Conservation (phyloP, 1,140 invertebrate species). For the Eumeta japonica region DNA sequence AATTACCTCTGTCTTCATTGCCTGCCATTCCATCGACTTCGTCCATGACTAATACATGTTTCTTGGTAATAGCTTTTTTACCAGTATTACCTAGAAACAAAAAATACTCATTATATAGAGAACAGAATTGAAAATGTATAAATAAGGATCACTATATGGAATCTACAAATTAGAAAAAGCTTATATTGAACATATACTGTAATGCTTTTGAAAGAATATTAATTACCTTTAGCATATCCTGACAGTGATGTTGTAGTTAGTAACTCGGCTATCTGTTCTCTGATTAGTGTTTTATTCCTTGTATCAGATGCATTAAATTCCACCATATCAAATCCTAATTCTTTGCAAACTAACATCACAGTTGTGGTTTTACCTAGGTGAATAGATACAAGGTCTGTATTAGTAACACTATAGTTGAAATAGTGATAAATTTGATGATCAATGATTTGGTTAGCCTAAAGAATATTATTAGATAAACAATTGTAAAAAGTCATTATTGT, state of each 20-base stretch:
- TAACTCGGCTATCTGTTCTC: slow-evolving; percentile 78
- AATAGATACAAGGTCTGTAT: too few species aligned
- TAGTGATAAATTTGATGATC: too few species aligned
- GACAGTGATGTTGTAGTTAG: slow-evolving; percentile 72
- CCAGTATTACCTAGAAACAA: slow-evolving; percentile 30
- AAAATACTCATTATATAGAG: slow-evolving; percentile 1
- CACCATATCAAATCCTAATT: slow-evolving; percentile 85
- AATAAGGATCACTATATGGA: too few species aligned
- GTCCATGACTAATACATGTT: slow-evolving; percentile 96
- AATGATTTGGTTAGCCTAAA: too few species aligned
- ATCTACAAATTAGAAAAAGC: not conserved
- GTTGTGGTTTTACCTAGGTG: slow-evolving; percentile 91
- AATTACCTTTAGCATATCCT: slow-evolving; percentile 60
- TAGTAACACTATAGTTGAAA: too few species aligned
- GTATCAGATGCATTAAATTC: slow-evolving; percentile 99
- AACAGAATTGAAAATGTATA: slow-evolving; percentile 5
- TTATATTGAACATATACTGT: slow-evolving; percentile 4
- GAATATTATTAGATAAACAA: too few species aligned
- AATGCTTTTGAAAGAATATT: slow-evolving; percentile 6
- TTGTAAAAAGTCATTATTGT: too few species aligned
- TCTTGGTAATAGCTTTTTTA: slow-evolving; percentile 57
- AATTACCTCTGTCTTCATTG: slow-evolving; percentile 88
- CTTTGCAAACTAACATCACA: slow-evolving; percentile 77
- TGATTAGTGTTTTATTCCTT: slow-evolving; percentile 84
- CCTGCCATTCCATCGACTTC: slow-evolving; percentile 99